A percentile compares a stretch with the other conserved stretches of the same genome.
Conservation (phyloP, 2,888 invertebrate genomes). For the Zeuzera pyrina region DNA sequence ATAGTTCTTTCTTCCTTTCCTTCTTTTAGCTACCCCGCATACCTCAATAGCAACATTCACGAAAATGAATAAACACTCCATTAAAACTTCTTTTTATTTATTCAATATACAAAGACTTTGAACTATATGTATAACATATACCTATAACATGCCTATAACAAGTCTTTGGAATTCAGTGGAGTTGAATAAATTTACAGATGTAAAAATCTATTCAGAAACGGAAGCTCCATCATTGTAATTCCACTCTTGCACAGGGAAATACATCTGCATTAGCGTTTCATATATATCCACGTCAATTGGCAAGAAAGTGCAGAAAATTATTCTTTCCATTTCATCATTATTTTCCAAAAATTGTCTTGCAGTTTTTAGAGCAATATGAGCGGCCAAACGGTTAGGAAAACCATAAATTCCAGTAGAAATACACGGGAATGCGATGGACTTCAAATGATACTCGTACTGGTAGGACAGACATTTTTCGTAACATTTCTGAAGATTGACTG, state of each 20-base stretch:
- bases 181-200: no score
- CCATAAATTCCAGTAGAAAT: constrained; percentile 95
- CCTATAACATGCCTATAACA: no score
- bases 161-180: no score
- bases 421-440: constrained; percentile 88
- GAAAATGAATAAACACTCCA: no score
- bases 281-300: constrained; percentile 81
- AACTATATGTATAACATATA: no score
- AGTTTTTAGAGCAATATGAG: constrained; percentile 79
- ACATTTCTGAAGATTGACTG: constrained; percentile 76
- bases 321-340: constrained; percentile 73
- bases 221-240: constrained; percentile 17
- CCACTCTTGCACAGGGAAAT: constrained; percentile 75
- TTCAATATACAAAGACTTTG: no score
- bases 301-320: constrained; percentile 88
- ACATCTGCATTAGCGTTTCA: constrained; percentile 78
- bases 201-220: constrained; percentile 16
- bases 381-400: constrained; percentile 85
- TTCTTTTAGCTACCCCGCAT: no score
- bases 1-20: no score
- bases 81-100: no score
- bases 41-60: no score
- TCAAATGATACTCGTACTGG: constrained; percentile 68
- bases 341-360: constrained; percentile 77
- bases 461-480: constrained; percentile 79